phyloP scores from a whole-genome alignment of 2,113 vertebrate species.

The Podarcis cretensis region DNA sequence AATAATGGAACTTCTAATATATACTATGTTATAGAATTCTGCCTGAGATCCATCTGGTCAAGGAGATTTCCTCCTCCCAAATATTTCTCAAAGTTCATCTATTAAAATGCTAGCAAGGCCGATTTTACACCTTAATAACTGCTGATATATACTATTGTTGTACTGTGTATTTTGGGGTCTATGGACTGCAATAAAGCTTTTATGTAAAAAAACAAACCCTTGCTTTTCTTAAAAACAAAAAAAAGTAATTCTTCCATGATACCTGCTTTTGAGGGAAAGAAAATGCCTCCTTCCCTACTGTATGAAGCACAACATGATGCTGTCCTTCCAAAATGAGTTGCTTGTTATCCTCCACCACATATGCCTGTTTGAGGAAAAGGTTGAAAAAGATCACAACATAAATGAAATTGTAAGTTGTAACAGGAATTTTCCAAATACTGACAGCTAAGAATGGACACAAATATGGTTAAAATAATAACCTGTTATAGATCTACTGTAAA shows the following conservation, averaged over 20 bases:
- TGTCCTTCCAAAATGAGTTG: conserved; percentile 97
- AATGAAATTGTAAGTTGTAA: not conserved
- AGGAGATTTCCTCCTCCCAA: no score
- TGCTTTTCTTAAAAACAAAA: not conserved
- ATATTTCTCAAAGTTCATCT: no score
- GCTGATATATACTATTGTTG: not conserved
- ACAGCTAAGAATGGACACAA: not conserved
- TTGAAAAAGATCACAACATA: conserved; percentile 18
- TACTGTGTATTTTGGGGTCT: not conserved
- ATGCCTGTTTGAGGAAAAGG: conserved; percentile 81
- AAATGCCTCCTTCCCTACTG: conserved; percentile 89
- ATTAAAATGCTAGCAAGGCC: no score
- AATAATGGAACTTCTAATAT: no score
- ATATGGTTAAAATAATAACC: not conserved
- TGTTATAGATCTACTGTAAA: not conserved
- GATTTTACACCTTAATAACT: not conserved
- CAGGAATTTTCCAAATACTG: not conserved
- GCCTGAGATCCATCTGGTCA: no score
- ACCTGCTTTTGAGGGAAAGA: conserved; percentile 93
- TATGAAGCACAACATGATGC: conserved; percentile 89
- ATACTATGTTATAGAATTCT: no score
- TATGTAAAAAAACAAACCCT: not conserved
- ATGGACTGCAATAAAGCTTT: not conserved
- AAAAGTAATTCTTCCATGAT: conserved; percentile 31
- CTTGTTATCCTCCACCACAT: conserved; percentile 95